phyloP scores from a whole-genome alignment of 2,888 invertebrate genomes.

The Camponotus fellah region DNA sequence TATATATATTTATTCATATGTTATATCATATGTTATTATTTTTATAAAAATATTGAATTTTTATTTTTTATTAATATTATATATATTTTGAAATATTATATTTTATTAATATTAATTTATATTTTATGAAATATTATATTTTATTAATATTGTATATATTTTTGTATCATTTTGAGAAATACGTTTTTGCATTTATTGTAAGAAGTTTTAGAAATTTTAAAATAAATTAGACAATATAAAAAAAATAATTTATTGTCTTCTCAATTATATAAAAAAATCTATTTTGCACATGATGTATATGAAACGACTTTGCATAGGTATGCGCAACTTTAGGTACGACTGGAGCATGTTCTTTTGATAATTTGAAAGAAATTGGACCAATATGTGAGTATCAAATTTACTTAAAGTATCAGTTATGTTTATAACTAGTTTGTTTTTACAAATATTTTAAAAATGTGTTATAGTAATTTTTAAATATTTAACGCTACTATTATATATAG shows the following conservation, averaged over 20 bases:
- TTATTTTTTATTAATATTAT: no score
- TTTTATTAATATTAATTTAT: no score
- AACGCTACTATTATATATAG: slow-evolving; percentile 81
- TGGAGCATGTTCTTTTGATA: slow-evolving; percentile 98
- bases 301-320: slow-evolving; percentile 88
- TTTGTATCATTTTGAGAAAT: not conserved
- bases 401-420: not conserved
- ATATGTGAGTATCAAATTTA: slow-evolving; percentile 87
- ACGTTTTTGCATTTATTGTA: not conserved
- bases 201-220: not conserved
- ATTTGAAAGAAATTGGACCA: slow-evolving; percentile 89
- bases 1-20: no score
- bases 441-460: not conserved
- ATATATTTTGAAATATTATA: no score
- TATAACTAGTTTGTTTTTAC: not conserved
- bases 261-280: slow-evolving; percentile 7
- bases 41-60: no score
- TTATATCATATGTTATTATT: no score
- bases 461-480: not conserved
- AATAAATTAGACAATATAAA: not conserved
- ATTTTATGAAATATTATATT: no score
- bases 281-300: not conserved
- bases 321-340: slow-evolving; percentile 99
- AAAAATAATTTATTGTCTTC: not conserved
- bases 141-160: not conserved